Evolutionary conservation across 2,113 vertebrate species (phyloP), one percentile per base, ranked within the genome.

Genomic region (Scophthalmus maximus): DNA sequence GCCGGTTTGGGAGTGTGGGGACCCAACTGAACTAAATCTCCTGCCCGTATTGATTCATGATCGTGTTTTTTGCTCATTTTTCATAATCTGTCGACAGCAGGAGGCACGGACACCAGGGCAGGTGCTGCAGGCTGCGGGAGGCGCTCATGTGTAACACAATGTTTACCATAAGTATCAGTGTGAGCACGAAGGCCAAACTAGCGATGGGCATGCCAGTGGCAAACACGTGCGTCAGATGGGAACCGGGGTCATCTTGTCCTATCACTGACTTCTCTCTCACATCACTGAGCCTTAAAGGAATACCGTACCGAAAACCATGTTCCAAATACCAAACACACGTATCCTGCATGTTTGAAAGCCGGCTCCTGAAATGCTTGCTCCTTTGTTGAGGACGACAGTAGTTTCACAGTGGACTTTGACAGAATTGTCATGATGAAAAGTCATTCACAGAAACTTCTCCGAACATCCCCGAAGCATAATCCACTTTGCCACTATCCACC

Each of bases 1-100:
- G 42, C 23, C 76, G 55, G 18, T 66, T 61, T 74, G 44, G 17
- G 40, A 29, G 50, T 23, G 53, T 25, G 40, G 36, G n/a, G 38
- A 79, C 36, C 55, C 46, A 73, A 65, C 46, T 74, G 58, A 70
- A 61, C 51, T 40, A 63, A 76, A 79, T 87, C 20, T 44, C 34
- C 50, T 68, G 25, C 52, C 68, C 82, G 29, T 67, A 82, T 84
- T 85, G 29, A 76, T 83, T 85, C 76, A 69, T 68, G 42, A 73
- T 77, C 14, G 23, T 46, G 42, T 20, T 46, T 20, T 46, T 30
- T 40, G 63, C 32, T 63, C 8, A n/a, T n/a, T 38, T 44, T 64
- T 87, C 32, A 32, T 75, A 46, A 76, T 82, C 59, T 74, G 75
- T 70, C 68, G 65, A 72, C 59, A 52, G 65, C 44, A 11, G 70